Percentiles rank a stretch among this genome's conserved stretches.
Conservation (phyloP, 2,113 vertebrate species). For the Rhabdomys dilectus region DNA sequence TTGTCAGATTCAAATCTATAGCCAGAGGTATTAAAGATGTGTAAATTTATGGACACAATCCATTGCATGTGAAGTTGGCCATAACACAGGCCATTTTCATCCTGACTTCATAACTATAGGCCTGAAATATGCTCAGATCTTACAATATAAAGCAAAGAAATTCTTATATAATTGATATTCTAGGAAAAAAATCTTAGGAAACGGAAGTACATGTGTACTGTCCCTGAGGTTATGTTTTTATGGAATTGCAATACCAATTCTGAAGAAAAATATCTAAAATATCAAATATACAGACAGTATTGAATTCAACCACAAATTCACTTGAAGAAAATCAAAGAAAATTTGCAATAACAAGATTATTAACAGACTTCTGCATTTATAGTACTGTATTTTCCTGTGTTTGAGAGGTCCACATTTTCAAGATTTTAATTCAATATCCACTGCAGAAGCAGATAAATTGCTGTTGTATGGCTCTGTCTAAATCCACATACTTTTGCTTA, state of each 20-base stretch:
- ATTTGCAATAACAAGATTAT: not conserved
- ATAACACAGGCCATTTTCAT: constrained; percentile 66
- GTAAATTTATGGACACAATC: constrained; percentile 67
- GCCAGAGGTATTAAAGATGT: constrained; percentile 70
- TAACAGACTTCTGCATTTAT: not conserved
- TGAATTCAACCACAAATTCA: not conserved
- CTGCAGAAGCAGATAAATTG: constrained; percentile 37
- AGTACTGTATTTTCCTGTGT: not conserved
- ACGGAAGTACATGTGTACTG: not conserved
- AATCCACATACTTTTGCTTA: constrained; percentile 9
- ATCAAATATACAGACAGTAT: not conserved
- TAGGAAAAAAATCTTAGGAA: not conserved
- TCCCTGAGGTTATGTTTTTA: constrained; percentile 25
- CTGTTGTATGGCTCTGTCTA: constrained; percentile 28
- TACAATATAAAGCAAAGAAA: constrained; percentile 9
- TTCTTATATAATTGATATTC: not conserved
- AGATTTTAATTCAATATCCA: not conserved
- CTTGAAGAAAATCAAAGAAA: constrained; percentile 36
- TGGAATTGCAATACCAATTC: not conserved
- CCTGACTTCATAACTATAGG: constrained; percentile 17
- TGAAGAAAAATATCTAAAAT: constrained; percentile 36
- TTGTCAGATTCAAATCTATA: constrained; percentile 72
- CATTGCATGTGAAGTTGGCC: constrained; percentile 71
- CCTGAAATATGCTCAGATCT: constrained; percentile 14
- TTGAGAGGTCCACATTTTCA: not conserved